Evolutionary conservation across 1,140 invertebrate species (phyloP).

Genomic region (Philaenus spumarius): DNA sequence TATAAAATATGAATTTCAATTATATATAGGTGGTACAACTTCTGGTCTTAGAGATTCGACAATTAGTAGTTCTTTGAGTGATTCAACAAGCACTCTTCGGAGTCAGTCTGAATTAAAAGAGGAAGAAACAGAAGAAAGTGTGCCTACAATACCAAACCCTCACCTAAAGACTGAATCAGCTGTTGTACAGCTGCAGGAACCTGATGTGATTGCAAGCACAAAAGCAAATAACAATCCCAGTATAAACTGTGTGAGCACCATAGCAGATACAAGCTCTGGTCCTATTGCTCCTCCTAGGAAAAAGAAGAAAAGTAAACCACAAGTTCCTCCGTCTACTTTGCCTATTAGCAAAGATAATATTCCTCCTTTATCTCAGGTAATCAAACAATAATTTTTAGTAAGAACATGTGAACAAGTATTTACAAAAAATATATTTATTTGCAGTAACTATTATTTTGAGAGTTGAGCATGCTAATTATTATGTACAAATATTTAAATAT

Average conservation of each 20-base stretch:
- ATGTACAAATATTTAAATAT: too few species aligned
- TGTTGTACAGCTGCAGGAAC: conserved; percentile 56
- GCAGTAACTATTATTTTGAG: too few species aligned
- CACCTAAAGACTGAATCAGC: background rate
- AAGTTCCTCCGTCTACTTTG: conserved; percentile 17
- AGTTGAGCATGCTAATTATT: too few species aligned
- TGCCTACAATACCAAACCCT: conserved; percentile 30
- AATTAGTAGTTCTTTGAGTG: conserved; percentile 15
- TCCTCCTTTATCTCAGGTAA: conserved; percentile 19
- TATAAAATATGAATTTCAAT: too few species aligned
- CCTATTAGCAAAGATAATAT: conserved; percentile 18
- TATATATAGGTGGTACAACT: background rate
- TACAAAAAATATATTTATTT: too few species aligned
- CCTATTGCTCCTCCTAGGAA: conserved; percentile 76
- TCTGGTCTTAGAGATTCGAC: background rate
- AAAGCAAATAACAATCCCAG: conserved; percentile 46
- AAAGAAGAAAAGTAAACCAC: conserved; percentile 64
- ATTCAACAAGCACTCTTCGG: conserved; percentile 22
- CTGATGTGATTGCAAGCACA: conserved; percentile 90
- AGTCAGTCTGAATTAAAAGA: conserved; percentile 19
- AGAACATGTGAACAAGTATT: too few species aligned
- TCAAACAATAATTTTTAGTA: too few species aligned
- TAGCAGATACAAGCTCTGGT: conserved; percentile 28
- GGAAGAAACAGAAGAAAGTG: conserved; percentile 3
- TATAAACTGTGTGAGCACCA: background rate